Evolutionary conservation across 2,888 invertebrate species (phyloP), one percentile per base, ranked within the genome.

Genomic region (Chouioia cunea): DNA sequence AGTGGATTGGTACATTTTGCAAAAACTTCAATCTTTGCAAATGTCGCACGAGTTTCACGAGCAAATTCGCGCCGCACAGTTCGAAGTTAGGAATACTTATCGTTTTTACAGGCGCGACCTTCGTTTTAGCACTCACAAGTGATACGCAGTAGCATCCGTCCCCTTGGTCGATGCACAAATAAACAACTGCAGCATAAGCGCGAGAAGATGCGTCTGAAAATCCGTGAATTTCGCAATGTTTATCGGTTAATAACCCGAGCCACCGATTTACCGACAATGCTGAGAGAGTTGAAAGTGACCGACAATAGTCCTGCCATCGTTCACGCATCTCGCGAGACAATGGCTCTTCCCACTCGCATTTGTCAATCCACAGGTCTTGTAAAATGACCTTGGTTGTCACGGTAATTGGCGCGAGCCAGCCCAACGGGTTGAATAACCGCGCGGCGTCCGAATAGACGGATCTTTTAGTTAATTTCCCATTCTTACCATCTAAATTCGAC

Each of bases 331-430:
- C 50, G 0, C 16, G 1, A 0, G 73, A 71, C 1, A 76, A 27
- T 0, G 70, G 54, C 0, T 57, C 43, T 36, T 74, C 74, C 74
- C 73, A 75, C 12, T 62, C 70, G 0, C 48, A 23, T 10, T 56
- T 64, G 4, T 54, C 22, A 1, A 70, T 20, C 73, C 75, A 75
- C 0, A 74, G 47, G 12, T 70, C 67, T 48, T 75, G 75, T 56
- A 76, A 65, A 15, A 74, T 20, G 6, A 75, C 69, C 22, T 76
- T 75, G 0, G 72, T 74, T 0, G 12, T 16, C 0, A 76, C 43
- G 0, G 53, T 65, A 15, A 71, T 43, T 4, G 70, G 72, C 4
- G 74, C 18, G 1, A 73, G n/a, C 73, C 70, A 73, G 2, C 73
- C 73, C 15, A 69, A 20, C 0, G 73, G 75, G 23, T 75, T 75